A percentile compares a stretch with the other conserved stretches of the same genome.
Evolutionary conservation across 2,888 invertebrate species (phyloP).

Genomic region (Caenorhabditis imperialis): DNA sequence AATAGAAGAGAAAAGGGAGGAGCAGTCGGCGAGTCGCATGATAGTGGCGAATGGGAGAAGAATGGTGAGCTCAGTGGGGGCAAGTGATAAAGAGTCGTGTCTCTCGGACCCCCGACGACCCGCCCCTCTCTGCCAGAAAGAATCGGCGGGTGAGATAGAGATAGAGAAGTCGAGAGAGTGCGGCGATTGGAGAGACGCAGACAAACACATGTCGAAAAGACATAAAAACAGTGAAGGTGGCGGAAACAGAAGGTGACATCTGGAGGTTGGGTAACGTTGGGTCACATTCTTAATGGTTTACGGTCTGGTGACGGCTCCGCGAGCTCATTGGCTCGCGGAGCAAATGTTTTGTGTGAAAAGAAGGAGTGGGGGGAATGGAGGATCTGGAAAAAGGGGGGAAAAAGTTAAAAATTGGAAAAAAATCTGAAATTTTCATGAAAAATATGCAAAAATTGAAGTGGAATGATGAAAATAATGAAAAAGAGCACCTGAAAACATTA

Average conservation of each 20-base stretch:
- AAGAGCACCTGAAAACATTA: too few species aligned
- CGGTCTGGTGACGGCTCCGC: neutral
- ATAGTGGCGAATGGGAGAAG: conserved; percentile 24
- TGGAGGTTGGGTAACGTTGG: too few species aligned
- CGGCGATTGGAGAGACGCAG: conserved; percentile 10
- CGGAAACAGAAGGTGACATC: too few species aligned
- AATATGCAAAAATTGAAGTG: too few species aligned
- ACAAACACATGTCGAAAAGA: conserved; percentile 42
- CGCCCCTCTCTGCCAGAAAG: conserved; percentile 8
- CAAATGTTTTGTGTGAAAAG: too few species aligned
- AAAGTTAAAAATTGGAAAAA: too few species aligned
- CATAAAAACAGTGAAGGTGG: conserved; percentile 49
- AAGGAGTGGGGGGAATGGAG: too few species aligned
- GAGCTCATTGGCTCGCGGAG: too few species aligned
- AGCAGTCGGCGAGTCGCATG: conserved; percentile 48
- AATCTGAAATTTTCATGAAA: too few species aligned
- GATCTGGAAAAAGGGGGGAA: too few species aligned
- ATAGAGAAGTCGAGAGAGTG: conserved; percentile 27
- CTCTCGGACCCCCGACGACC: neutral
- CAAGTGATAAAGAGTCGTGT: conserved; percentile 30
- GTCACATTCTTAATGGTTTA: too few species aligned
- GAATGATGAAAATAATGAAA: too few species aligned
- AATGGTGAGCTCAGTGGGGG: conserved; percentile 35
- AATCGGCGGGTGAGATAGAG: conserved; percentile 21
- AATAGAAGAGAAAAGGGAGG: conserved; percentile 35